Conservation (phyloP, 2,888 invertebrate genomes). For the Hanleya hanleyi region DNA sequence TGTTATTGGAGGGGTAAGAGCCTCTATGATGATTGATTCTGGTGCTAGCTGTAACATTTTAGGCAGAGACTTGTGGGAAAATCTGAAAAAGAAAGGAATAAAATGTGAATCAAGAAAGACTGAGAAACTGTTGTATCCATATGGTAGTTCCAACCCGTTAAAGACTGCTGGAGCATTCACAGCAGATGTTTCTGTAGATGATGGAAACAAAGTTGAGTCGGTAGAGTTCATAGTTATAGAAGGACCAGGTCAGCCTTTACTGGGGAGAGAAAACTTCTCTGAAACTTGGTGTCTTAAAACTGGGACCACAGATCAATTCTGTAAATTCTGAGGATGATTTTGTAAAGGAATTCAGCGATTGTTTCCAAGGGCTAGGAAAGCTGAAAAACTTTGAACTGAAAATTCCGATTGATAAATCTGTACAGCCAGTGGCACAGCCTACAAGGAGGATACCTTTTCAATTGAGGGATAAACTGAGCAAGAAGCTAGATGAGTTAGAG, state of each 20-base stretch:
- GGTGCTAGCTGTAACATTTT: slow-evolving; percentile 29
- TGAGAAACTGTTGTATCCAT: slow-evolving; percentile 22
- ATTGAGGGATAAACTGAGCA: not conserved
- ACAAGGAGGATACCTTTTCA: not conserved
- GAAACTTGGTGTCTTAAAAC: not conserved
- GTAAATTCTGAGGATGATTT: not conserved
- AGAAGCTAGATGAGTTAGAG: not conserved
- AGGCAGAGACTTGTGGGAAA: slow-evolving; percentile 18
- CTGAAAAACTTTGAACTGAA: not conserved
- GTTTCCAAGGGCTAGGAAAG: slow-evolving; percentile 1
- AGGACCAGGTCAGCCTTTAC: slow-evolving; percentile 13
- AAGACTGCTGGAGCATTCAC: slow-evolving; percentile 16
- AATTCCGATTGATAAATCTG: not conserved
- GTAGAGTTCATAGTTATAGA: slow-evolving; percentile 26
- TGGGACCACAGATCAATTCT: not conserved
- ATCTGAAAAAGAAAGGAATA: slow-evolving; percentile 19
- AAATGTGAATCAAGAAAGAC: slow-evolving; percentile 22
- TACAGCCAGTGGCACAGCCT: not conserved
- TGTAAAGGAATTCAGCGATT: no score
- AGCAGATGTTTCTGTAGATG: not conserved
- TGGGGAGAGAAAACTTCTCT: not conserved
- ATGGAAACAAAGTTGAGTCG: not conserved
- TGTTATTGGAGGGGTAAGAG: slow-evolving; percentile 8
- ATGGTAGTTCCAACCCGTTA: slow-evolving; percentile 20
- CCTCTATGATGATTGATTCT: slow-evolving; percentile 26